These are phyloP conservation scores for Scrobipalpa atriplicella DNA, from an alignment of 2,888 invertebrate species.

Conservation along the genomic window DNA sequence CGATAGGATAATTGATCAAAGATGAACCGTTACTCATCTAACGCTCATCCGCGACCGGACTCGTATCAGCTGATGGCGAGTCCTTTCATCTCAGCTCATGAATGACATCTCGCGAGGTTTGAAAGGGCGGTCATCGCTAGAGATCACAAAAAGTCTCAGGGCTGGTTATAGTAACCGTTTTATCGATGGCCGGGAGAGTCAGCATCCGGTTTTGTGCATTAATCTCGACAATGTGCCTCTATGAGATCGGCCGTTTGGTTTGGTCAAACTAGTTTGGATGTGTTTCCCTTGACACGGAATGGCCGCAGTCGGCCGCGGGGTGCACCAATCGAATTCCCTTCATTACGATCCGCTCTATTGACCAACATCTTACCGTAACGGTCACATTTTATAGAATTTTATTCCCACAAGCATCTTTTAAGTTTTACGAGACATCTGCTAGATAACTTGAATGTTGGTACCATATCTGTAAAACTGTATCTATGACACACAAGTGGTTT, in stretches of 20 bases:
- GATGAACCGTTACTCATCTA: conserved; percentile 64
- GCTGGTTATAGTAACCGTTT: conserved; percentile 74
- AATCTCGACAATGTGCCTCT: conserved; percentile 73
- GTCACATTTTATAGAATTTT: conserved; percentile 37
- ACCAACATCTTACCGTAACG: conserved; percentile 62
- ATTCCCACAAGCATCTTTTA: conserved; percentile 37
- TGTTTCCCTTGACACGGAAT: conserved; percentile 55
- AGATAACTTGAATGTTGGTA: conserved; percentile 1
- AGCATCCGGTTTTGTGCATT: conserved; percentile 80
- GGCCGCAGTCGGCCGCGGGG: conserved; percentile 30
- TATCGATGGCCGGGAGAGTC: conserved; percentile 68
- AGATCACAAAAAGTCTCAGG: conserved; percentile 69
- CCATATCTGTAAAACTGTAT: neutral
- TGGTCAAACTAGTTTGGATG: conserved; percentile 75
- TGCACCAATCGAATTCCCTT: conserved; percentile 17
- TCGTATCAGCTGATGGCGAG: conserved; percentile 68
- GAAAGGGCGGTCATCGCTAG: conserved; percentile 67
- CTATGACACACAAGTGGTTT: conserved; percentile 22
- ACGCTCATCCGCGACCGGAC: conserved; percentile 40
- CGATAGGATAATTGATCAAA: conserved; percentile 72
- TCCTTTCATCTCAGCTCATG: conserved; percentile 73
- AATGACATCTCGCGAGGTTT: conserved; percentile 60
- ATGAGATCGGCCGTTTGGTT: conserved; percentile 71
- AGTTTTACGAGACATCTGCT: conserved; percentile 23
- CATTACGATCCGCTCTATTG: conserved; percentile 61